Conservation (phyloP, 2,888 invertebrate genomes). For the Synergus japonicus region DNA sequence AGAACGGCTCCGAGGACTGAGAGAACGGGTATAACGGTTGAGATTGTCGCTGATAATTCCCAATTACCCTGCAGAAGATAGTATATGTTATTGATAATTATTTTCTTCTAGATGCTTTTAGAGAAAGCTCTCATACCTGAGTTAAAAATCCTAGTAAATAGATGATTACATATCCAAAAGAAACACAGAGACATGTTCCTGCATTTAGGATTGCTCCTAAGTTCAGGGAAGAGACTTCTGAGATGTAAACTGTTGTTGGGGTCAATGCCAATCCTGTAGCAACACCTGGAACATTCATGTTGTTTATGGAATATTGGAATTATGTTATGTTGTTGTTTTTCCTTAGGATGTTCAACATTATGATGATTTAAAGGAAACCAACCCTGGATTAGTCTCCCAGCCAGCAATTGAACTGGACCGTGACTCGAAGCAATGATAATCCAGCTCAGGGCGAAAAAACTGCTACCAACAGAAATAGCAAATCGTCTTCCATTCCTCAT, state of each 20-base stretch:
- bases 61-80: background rate
- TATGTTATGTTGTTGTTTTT: background rate
- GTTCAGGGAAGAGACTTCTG: constrained; percentile 76
- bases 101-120: too few relatives aligned
- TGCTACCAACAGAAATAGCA: background rate
- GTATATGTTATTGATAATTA: background rate
- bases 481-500: background rate
- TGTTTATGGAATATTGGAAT: too few relatives aligned
- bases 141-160: constrained; percentile 28
- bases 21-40: constrained; percentile 49
- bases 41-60: background rate
- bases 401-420: background rate
- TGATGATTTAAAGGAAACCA: background rate
- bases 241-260: constrained; percentile 78
- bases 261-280: constrained; percentile 78
- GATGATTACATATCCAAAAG: constrained; percentile 7
- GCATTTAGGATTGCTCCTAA: constrained; percentile 78
- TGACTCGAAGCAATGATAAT: background rate
- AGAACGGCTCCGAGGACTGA: constrained; percentile 71
- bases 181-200: constrained; percentile 67
- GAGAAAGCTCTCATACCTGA: background rate
- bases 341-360: background rate
- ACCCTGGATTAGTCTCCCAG: background rate
- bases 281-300: constrained; percentile 63
- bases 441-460: background rate